Evolutionary conservation across 2,797 vertebrate genomes (phyloP).

Genomic region (Chloroceryle inda): DNA sequence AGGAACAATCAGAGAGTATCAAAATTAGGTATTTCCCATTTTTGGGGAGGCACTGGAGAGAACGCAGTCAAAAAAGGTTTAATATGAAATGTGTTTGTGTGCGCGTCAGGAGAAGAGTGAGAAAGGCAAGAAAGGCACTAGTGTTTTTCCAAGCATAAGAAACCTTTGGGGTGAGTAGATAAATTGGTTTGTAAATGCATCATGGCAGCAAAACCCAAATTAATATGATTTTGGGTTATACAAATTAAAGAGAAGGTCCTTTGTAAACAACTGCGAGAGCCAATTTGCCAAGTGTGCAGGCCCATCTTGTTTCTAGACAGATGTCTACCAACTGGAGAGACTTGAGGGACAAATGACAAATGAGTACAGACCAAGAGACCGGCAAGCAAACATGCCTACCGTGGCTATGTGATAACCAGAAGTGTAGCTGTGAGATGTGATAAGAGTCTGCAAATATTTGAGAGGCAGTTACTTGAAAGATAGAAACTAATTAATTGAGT

Average conservation of each 20-base stretch:
- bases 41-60: background rate
- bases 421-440: background rate
- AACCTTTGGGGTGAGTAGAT: background rate
- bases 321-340: background rate
- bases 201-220: background rate
- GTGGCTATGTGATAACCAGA: background rate
- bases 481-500: constrained; percentile 11
- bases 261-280: background rate
- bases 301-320: background rate
- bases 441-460: constrained; percentile 32
- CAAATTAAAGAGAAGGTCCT: background rate
- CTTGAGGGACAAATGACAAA: background rate
- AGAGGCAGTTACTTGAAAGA: background rate
- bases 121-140: background rate
- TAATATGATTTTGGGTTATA: background rate
- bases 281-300: background rate
- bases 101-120: background rate
- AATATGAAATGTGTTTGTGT: background rate
- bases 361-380: background rate
- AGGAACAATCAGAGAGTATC: background rate
- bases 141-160: background rate
- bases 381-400: background rate
- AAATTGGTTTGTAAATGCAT: background rate
- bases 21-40: background rate
- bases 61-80: background rate